These are phyloP conservation scores for Aethes cnicana DNA, from an alignment of 2,888 invertebrate species.

Conservation along the genomic window DNA sequence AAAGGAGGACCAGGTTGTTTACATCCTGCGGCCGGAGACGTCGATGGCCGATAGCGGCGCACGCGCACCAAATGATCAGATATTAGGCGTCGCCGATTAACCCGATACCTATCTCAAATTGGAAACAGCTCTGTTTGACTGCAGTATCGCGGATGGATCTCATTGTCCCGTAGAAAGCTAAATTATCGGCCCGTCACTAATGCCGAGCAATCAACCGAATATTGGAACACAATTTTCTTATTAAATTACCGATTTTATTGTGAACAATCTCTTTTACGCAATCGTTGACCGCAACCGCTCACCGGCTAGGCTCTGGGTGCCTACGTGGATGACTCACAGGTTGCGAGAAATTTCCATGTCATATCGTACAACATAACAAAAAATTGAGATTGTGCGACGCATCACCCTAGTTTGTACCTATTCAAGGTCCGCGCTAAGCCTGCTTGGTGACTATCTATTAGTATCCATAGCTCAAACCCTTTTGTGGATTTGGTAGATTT, in stretches of 20 bases:
- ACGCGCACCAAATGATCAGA: slow-evolving; percentile 30
- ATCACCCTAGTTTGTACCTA: too few species aligned
- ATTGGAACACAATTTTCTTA: slow-evolving; percentile 30
- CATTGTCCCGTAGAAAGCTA: slow-evolving; percentile 29
- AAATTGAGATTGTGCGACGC: too few species aligned
- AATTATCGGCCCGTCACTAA: slow-evolving; percentile 32
- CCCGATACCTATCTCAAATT: slow-evolving; percentile 31
- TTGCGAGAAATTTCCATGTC: too few species aligned
- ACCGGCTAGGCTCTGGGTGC: too few species aligned
- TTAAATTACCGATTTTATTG: slow-evolving; percentile 32
- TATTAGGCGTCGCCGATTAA: slow-evolving; percentile 28
- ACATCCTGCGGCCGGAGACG: slow-evolving; percentile 18
- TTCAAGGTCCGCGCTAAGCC: too few species aligned
- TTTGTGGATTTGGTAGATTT: too few species aligned
- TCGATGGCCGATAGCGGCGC: slow-evolving; percentile 14
- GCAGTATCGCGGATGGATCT: slow-evolving; percentile 27
- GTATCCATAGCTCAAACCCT: too few species aligned
- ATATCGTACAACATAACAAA: too few species aligned
- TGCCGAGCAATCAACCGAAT: slow-evolving; percentile 28
- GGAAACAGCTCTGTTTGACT: slow-evolving; percentile 28
- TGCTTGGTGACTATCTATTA: too few species aligned
- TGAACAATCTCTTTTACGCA: slow-evolving; percentile 30
- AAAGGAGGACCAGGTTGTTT: slow-evolving; percentile 26
- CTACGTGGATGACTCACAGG: too few species aligned
- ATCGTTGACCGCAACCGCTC: slow-evolving; percentile 18